Conservation (phyloP, 2,113 vertebrate genomes). For the Calypte anna region DNA sequence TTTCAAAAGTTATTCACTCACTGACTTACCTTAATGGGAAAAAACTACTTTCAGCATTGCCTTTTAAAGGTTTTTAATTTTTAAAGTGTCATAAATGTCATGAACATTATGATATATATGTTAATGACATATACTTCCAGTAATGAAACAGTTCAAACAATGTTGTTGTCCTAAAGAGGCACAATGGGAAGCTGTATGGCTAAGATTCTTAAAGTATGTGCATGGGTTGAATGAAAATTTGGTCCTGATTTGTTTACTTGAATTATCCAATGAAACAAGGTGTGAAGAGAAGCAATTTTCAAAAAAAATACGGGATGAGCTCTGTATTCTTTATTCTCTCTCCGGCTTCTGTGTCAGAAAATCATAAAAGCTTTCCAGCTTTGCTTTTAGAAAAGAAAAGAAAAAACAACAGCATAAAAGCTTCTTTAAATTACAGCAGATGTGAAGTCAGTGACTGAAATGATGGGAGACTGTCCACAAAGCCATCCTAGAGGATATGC, state of each 20-base stretch:
- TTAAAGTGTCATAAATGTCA: neutral
- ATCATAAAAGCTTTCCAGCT: neutral
- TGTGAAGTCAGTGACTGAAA: neutral
- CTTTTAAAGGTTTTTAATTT: neutral
- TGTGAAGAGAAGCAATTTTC: neutral
- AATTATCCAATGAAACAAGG: neutral
- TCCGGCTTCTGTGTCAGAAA: neutral
- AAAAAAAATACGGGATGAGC: neutral
- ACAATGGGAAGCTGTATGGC: neutral
- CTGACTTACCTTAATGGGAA: neutral
- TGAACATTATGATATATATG: neutral
- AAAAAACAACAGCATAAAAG: neutral
- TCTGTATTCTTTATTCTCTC: neutral
- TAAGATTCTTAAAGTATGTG: neutral
- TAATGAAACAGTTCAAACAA: neutral
- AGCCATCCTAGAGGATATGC: rapidly evolving
- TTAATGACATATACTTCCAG: neutral
- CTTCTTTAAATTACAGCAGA: neutral
- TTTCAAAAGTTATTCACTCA: neutral
- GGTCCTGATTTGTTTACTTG: neutral
- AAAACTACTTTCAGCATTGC: neutral
- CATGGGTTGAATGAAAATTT: neutral
- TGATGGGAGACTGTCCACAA: neutral
- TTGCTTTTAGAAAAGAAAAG: neutral
- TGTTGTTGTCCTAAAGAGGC: neutral